These are phyloP conservation scores for Lycaon pictus DNA, from an alignment of 2,113 vertebrate species.

Conservation along the genomic window DNA sequence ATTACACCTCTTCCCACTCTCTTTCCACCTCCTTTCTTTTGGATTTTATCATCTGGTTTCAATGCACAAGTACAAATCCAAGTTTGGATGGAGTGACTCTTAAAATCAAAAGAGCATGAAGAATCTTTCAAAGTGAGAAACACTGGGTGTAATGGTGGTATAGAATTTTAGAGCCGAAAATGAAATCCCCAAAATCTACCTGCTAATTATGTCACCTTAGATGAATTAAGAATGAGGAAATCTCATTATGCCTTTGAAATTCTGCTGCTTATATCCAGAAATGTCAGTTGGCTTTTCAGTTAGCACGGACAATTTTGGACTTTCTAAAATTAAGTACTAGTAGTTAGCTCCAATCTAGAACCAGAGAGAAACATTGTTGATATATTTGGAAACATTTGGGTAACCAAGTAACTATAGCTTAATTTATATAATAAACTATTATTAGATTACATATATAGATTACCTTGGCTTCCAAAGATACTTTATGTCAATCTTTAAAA, in stretches of 20 bases:
- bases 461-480: not conserved
- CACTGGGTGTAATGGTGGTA: not conserved
- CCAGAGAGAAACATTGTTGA: not conserved
- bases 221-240: not conserved
- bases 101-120: not conserved
- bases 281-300: not conserved
- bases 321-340: constrained; percentile 10
- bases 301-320: not conserved
- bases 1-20: not conserved
- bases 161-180: constrained; percentile 2
- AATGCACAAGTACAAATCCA: not conserved
- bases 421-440: not conserved
- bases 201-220: not conserved
- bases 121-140: not conserved
- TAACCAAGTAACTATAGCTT: not conserved
- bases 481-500: constrained; percentile 9
- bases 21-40: not conserved
- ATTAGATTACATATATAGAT: not conserved
- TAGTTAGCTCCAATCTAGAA: not conserved
- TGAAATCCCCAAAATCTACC: not conserved
- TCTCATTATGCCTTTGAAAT: constrained; percentile 36
- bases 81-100: not conserved
- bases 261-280: not conserved
- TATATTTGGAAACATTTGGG: constrained; percentile 12
- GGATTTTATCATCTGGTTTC: not conserved